Evolutionary conservation across 2,113 vertebrate genomes (phyloP).

Genomic region (Corythoichthys intestinalis): DNA sequence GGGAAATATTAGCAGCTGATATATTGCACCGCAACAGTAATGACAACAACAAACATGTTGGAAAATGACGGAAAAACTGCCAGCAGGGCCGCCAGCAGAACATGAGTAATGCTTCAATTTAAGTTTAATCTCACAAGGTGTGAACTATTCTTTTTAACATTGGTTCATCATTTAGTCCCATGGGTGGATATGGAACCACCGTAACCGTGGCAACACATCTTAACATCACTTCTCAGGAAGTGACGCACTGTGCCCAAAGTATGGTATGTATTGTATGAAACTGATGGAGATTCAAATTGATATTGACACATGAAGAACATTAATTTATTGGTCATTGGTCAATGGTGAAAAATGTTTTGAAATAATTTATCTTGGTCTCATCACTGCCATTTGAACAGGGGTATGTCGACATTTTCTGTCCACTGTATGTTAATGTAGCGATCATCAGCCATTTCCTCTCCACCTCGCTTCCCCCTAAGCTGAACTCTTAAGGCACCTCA

Average conservation of each 20-base stretch:
- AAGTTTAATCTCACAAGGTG: neutral
- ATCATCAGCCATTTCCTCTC: constrained; percentile 16
- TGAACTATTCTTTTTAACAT: neutral
- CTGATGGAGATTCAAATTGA: too few species aligned
- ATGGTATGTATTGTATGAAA: neutral
- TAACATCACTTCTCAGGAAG: neutral
- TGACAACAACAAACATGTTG: neutral
- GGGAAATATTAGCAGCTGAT: neutral
- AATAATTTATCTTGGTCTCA: neutral
- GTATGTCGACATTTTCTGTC: neutral
- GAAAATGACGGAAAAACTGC: neutral
- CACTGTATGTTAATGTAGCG: neutral
- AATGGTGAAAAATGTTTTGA: neutral
- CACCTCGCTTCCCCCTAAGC: constrained; percentile 36
- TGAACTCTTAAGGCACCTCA: constrained; percentile 67
- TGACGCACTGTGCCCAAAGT: neutral
- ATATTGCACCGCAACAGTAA: neutral
- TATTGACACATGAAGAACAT: too few species aligned
- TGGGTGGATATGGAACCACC: neutral
- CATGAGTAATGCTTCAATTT: neutral
- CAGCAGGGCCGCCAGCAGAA: neutral
- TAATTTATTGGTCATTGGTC: neutral
- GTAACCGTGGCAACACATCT: neutral
- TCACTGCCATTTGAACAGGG: neutral
- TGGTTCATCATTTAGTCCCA: neutral